Base-by-base conservation (phyloP, 2,888 invertebrate genomes). In the Agrochola lychnidis region DNA sequence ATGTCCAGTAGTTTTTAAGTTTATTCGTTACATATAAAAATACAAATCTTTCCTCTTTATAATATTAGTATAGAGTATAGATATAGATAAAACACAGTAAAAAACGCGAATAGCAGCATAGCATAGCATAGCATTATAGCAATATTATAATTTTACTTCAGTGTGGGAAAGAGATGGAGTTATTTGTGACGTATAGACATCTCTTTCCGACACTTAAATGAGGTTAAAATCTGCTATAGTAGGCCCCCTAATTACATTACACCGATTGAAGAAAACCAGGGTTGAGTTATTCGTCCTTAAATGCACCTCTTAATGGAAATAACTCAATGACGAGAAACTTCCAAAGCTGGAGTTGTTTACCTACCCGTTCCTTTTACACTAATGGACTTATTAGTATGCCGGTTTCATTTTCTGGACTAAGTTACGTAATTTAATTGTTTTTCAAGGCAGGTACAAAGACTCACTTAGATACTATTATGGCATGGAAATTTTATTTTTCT, bases 371-470 rank as follows among this genome's bases (percentile, higher is more conserved):
- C 25, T 74, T 57, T 53, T 51, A 45, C 40, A 36, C 61, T 81
- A 75, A 80, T 81, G 66, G 80, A 62, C 56, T 74, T 62, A 62
- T 70, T 80, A 70, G 64, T 69, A 73, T 61, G 53, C 79, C 19
- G 53, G 59, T 30, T 69, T 53, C 48, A 68, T 80, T 80, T 80
- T 61, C 70, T 53, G 36, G n/a, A 48, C 10, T 25, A 48, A 63
- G 16, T 78, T 79, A 48, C 45, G 25, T 61, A 53, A 66, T 73
- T 61, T 64, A 48, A 73, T 73, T 69, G 59, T 42, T 57, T 79
- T 64, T 61, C 57, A 79, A 53, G 68, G 48, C 30, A 51, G 67
- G 67, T 72, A 36, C 16, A 57, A 67, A 67, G 30, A 77, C 62
- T 48, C 53, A 64, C 64, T 61, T 62, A 61, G n/a, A 48, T 12